These are phyloP conservation scores for Harpegnathos saltator DNA, from an alignment of 1,140 invertebrate species.

Conservation along the genomic window DNA sequence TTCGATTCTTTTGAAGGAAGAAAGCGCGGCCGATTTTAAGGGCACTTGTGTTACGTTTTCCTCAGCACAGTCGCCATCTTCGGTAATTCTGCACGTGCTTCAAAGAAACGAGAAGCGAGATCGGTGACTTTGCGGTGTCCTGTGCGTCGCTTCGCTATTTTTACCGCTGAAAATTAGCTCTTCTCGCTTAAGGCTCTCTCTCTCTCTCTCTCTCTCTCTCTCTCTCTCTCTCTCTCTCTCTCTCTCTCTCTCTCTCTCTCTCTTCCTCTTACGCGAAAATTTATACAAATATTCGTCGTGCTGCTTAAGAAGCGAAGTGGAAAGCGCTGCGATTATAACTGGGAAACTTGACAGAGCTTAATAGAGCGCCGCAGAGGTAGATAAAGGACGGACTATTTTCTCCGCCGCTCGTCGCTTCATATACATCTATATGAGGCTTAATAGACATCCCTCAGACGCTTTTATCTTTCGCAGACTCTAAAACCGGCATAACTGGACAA, in stretches of 20 bases:
- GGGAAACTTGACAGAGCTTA: conserved; percentile 49
- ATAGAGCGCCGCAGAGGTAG: conserved; percentile 16
- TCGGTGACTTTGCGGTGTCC: neutral
- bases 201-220: too few relatives aligned
- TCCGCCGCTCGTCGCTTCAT: conserved; percentile 10
- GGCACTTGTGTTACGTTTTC: neutral
- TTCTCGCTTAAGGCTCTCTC: neutral
- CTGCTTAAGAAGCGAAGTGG: conserved; percentile 42
- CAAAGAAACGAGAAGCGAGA: neutral
- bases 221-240: too few relatives aligned
- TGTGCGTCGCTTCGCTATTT: neutral
- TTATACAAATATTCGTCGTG: conserved; percentile 46
- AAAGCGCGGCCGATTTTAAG: neutral
- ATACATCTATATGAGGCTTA: conserved; percentile 56
- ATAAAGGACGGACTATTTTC: conserved; percentile 48
- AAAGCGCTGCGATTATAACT: conserved; percentile 47
- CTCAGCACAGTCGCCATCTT: neutral
- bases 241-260: too few relatives aligned
- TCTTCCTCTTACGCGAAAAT: too few relatives aligned
- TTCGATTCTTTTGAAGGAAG: neutral
- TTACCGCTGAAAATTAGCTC: conserved; percentile 32
- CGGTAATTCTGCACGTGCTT: neutral
- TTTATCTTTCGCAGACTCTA: conserved; percentile 52
- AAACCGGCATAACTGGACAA: conserved; percentile 56
- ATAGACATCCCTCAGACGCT: conserved; percentile 37